phyloP scores from a whole-genome alignment of 2,888 invertebrate species.

The Sphaerophoria rueppellii region DNA sequence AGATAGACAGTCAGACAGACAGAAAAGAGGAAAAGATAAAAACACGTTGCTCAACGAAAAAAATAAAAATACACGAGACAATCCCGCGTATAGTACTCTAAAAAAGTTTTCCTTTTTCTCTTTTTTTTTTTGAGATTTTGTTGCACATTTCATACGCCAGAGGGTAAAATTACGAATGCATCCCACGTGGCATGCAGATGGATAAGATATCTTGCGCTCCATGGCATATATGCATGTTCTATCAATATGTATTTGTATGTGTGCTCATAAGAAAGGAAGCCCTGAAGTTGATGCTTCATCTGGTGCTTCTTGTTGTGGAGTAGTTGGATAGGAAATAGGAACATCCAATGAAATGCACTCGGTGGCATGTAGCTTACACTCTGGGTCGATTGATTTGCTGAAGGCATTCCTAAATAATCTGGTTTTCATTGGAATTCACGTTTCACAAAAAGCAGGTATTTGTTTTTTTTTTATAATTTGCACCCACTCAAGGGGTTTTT shows the following conservation, averaged over 20 bases:
- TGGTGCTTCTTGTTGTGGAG: background rate
- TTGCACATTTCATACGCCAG: conserved; percentile 44
- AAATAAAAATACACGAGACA: background rate
- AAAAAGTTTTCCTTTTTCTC: conserved; percentile 10
- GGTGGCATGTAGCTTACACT: conserved; percentile 5
- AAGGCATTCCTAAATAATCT: too few relatives aligned
- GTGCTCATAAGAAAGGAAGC: conserved; percentile 17
- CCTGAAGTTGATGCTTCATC: conserved; percentile 27
- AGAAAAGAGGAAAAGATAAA: conserved; percentile 29
- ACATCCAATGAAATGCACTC: conserved; percentile 21
- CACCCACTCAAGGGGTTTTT: too few relatives aligned
- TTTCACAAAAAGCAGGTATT: too few relatives aligned
- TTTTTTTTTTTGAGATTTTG: conserved; percentile 14
- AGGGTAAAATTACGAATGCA: conserved; percentile 54
- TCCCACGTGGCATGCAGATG: conserved; percentile 67
- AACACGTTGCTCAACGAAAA: conserved; percentile 1
- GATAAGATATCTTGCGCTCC: conserved; percentile 45
- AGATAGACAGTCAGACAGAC: conserved; percentile 31
- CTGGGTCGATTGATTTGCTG: background rate
- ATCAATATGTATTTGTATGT: too few relatives aligned
- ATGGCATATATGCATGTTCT: conserved; percentile 18
- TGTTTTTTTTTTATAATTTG: too few relatives aligned
- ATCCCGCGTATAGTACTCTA: conserved; percentile 14
- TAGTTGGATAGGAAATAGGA: background rate
- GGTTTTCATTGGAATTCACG: too few relatives aligned